phyloP scores from a whole-genome alignment of 2,113 vertebrate genomes.

The Nipponia nippon region DNA sequence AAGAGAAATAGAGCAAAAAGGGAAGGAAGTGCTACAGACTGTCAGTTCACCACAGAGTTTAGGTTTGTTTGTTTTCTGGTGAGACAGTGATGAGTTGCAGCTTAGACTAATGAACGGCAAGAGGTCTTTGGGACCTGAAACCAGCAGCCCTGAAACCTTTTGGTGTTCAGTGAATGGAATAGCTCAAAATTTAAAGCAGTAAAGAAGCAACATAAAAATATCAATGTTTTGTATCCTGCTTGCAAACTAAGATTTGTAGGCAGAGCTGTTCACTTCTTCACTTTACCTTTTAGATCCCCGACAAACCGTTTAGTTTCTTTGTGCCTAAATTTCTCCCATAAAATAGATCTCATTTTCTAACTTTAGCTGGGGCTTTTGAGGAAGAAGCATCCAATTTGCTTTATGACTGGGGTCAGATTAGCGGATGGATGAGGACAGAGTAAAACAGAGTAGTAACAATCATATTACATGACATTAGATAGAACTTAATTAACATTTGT shows the following conservation, averaged over 20 bases:
- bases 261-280: not conserved
- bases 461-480: not conserved
- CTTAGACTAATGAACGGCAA: not conserved
- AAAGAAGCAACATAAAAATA: not conserved
- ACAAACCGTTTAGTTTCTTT: not conserved
- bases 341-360: not conserved
- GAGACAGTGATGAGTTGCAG: not conserved
- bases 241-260: not conserved
- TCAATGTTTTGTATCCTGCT: not conserved
- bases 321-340: not conserved
- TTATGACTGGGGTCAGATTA: not conserved
- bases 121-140: not conserved
- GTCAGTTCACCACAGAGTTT: not conserved
- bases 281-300: not conserved
- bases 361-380: not conserved
- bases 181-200: not conserved
- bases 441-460: not conserved
- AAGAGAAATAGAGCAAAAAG: not conserved
- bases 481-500: not conserved
- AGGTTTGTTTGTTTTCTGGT: not conserved
- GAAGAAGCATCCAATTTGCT: not conserved
- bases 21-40: not conserved
- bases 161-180: not conserved
- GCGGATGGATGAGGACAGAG: not conserved
- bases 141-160: not conserved